A percentile compares a stretch with the other conserved stretches of the same genome.
Evolutionary conservation across 2,113 vertebrate genomes (phyloP).

Genomic region (Bubo blakistoni): DNA sequence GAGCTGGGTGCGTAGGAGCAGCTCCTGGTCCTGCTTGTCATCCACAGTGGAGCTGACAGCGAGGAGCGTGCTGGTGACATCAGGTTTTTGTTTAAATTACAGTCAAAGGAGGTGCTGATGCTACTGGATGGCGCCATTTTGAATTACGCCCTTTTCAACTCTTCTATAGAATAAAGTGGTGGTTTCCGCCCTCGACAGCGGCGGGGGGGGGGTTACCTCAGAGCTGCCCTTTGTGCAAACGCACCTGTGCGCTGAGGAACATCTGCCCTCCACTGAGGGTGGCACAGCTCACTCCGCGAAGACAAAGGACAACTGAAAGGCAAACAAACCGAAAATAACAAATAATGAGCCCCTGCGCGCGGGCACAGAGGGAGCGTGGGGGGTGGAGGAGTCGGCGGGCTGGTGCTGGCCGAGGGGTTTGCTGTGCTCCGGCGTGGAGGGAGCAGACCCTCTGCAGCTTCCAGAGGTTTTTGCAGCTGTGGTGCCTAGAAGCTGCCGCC

Average conservation of each 20-base stretch:
- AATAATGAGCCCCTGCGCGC: accelerated
- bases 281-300: accelerated
- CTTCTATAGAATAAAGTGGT: background rate
- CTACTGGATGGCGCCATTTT: background rate
- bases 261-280: background rate
- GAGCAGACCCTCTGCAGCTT: background rate
- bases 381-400: background rate
- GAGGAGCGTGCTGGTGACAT: background rate
- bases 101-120: background rate
- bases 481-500: background rate
- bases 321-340: accelerated
- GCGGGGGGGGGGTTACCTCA: background rate
- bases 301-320: background rate
- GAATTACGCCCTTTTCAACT: background rate
- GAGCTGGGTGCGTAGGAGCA: background rate
- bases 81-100: background rate
- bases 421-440: background rate
- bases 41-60: background rate
- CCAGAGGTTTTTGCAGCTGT: background rate
- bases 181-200: accelerated
- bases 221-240: background rate
- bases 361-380: background rate
- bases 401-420: too few relatives aligned
- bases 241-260: background rate
- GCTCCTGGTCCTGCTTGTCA: background rate